These are phyloP conservation scores for Drosophila carrolli DNA, from an alignment of 1,140 invertebrate species.

Conservation along the genomic window DNA sequence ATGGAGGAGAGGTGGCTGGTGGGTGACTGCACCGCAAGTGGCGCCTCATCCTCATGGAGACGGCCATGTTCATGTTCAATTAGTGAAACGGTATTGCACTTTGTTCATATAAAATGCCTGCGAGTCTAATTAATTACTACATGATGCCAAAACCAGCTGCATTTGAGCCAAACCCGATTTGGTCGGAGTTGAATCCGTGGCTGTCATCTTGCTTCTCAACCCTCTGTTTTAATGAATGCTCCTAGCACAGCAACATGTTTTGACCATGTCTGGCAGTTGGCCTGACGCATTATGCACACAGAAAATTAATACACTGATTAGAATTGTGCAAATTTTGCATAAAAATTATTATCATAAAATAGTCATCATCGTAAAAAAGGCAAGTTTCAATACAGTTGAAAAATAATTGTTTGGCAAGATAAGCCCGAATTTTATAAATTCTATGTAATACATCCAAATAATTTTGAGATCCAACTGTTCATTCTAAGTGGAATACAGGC, in stretches of 20 bases:
- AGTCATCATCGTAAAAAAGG: too few relatives aligned
- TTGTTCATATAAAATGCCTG: constrained; percentile 76
- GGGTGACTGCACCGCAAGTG: constrained; percentile 21
- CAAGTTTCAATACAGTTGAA: too few relatives aligned
- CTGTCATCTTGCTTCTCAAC: constrained; percentile 26
- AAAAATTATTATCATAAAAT: background rate
- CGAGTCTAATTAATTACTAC: constrained; percentile 79
- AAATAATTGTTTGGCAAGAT: too few relatives aligned
- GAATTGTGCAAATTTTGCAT: background rate
- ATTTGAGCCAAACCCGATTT: constrained; percentile 26
- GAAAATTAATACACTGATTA: background rate
- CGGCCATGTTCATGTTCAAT: constrained; percentile 77
- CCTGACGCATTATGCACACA: background rate
- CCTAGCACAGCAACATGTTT: constrained; percentile 7
- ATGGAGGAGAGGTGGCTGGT: background rate
- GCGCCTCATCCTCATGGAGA: constrained; percentile 20
- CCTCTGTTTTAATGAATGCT: constrained; percentile 9
- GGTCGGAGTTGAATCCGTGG: constrained; percentile 17
- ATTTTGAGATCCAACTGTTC: background rate
- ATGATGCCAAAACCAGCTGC: constrained; percentile 29
- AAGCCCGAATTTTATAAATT: too few relatives aligned
- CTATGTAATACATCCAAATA: too few relatives aligned
- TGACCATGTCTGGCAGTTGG: constrained; percentile 12
- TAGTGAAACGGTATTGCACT: constrained; percentile 60
- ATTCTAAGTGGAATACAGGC: background rate